Conservation (phyloP, 2,888 invertebrate species). For the Scaptomyza cyrtandrae region DNA sequence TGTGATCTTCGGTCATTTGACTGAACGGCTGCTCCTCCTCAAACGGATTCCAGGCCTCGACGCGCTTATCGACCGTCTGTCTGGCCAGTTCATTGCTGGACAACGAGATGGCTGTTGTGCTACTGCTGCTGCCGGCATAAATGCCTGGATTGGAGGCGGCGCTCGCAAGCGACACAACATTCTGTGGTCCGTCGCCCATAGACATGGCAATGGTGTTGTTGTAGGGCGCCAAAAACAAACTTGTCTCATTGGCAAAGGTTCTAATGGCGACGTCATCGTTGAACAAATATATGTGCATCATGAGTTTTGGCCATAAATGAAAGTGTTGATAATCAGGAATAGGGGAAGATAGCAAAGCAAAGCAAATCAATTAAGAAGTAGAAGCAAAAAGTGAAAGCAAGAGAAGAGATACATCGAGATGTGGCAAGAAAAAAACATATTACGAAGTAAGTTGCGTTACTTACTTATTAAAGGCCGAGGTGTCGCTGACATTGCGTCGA, state of each 20-base stretch:
- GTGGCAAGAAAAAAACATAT: conserved; percentile 10
- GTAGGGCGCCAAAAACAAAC: conserved; percentile 90
- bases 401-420: conserved; percentile 48
- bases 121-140: conserved; percentile 67
- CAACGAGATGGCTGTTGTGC: conserved; percentile 66
- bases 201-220: conserved; percentile 83
- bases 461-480: conserved; percentile 92
- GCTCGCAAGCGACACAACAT: conserved; percentile 50
- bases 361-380: conserved; percentile 17
- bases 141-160: conserved; percentile 83
- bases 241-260: conserved; percentile 90
- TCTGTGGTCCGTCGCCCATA: conserved; percentile 61
- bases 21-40: conserved; percentile 91
- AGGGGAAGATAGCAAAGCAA: conserved; percentile 31
- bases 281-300: too few relatives aligned
- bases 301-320: conserved; percentile 11
- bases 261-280: too few relatives aligned
- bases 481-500: conserved; percentile 93
- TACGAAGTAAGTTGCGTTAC: conserved; percentile 54
- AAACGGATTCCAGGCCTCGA: conserved; percentile 93
- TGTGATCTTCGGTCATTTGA: conserved; percentile 91
- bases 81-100: conserved; percentile 82
- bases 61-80: conserved; percentile 79
- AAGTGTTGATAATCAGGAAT: not conserved
- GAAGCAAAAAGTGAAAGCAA: conserved; percentile 50